A percentile compares a stretch with the other conserved stretches of the same genome.
Conservation (phyloP, 2,797 vertebrate genomes). For the Protonibea diacanthus region DNA sequence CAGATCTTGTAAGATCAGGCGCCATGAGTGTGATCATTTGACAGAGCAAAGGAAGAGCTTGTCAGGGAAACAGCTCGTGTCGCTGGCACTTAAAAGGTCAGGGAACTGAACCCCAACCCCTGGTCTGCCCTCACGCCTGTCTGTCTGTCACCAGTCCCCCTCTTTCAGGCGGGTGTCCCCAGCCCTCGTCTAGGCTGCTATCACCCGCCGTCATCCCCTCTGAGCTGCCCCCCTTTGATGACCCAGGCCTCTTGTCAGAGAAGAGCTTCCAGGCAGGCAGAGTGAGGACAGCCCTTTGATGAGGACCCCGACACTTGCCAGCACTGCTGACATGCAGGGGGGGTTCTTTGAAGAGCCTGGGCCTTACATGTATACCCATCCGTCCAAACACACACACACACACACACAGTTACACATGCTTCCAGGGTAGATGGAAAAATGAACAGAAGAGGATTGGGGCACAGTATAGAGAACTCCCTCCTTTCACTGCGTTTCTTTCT, state of each 20-base stretch:
- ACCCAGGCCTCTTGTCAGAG: conserved; percentile 75
- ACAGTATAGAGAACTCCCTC: conserved; percentile 38
- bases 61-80: conserved; percentile 84
- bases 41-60: conserved; percentile 83
- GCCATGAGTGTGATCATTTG: conserved; percentile 54
- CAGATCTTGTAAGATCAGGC: conserved; percentile 65
- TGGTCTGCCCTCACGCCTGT: conserved; percentile 65
- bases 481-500: conserved; percentile 46
- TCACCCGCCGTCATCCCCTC: conserved; percentile 62
- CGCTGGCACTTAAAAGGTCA: conserved; percentile 82
- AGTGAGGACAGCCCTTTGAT: conserved; percentile 83
- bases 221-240: conserved; percentile 76
- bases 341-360: conserved; percentile 71
- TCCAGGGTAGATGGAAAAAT: conserved; percentile 51
- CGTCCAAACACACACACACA: conserved; percentile 27
- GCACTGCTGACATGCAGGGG: conserved; percentile 69
- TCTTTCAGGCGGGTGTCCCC: conserved; percentile 62
- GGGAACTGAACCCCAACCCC: conserved; percentile 68
- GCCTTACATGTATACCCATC: conserved; percentile 61
- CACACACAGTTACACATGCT: conserved; percentile 42
- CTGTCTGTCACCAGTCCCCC: conserved; percentile 70
- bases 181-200: conserved; percentile 60
- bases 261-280: conserved; percentile 75
- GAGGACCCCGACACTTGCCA: conserved; percentile 78
- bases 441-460: conserved; percentile 33